Evolutionary conservation across 2,797 vertebrate genomes (phyloP).

Genomic region (Carcharodon carcharias): DNA sequence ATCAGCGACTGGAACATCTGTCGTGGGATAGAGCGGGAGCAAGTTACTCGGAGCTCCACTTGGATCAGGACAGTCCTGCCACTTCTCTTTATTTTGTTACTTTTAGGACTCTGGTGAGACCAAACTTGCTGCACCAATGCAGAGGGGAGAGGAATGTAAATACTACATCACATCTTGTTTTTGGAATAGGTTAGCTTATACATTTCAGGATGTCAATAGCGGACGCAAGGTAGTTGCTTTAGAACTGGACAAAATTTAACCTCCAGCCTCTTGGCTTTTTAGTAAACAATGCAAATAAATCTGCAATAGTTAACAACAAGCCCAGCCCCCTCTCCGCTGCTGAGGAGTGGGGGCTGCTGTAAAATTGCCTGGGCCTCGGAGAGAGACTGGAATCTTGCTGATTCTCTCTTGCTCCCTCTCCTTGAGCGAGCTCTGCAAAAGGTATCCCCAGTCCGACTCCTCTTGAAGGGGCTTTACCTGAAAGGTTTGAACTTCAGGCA

Average conservation of each 20-base stretch:
- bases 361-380: background rate
- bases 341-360: background rate
- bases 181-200: background rate
- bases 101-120: background rate
- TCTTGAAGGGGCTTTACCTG: background rate
- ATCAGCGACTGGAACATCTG: background rate
- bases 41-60: background rate
- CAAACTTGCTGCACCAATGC: background rate
- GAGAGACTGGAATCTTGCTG: background rate
- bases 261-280: background rate
- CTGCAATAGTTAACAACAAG: background rate
- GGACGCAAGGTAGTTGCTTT: background rate
- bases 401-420: background rate
- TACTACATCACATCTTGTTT: background rate
- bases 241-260: background rate
- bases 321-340: no score
- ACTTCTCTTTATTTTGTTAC: background rate
- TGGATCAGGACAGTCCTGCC: conserved; percentile 38
- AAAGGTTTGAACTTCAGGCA: background rate
- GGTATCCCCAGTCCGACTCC: background rate
- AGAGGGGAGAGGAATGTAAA: background rate
- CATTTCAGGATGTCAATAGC: background rate
- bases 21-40: background rate
- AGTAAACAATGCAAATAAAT: background rate
- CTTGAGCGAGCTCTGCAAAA: background rate